Evolutionary conservation across 2,113 vertebrate species (phyloP).

Genomic region (Grammomys surdaster): DNA sequence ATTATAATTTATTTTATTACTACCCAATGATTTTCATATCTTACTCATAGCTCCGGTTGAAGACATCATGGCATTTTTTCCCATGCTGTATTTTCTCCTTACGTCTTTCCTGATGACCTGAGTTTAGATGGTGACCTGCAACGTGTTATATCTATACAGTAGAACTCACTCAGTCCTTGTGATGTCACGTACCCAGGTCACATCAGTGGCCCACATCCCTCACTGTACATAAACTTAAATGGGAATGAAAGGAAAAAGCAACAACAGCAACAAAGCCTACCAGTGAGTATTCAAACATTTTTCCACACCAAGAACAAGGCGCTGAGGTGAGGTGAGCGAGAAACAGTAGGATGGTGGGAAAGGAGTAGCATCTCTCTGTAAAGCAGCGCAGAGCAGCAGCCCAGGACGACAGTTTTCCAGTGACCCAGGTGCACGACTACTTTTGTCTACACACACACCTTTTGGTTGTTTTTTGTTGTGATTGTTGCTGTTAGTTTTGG

Average conservation of each 20-base stretch:
- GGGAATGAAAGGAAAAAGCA: not conserved
- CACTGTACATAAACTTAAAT: not conserved
- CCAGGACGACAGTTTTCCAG: not conserved
- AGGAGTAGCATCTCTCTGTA: not conserved
- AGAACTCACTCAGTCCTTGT: not conserved
- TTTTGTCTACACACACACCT: not conserved
- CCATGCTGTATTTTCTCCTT: not conserved
- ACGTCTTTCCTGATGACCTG: not conserved
- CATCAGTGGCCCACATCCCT: not conserved
- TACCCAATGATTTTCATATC: not conserved
- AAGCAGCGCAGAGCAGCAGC: not conserved
- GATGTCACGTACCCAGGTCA: not conserved
- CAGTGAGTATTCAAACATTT: not conserved
- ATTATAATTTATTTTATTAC: slow-evolving; percentile 7
- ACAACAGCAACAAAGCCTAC: not conserved
- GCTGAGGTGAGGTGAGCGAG: not conserved
- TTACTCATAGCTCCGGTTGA: not conserved
- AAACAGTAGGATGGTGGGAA: not conserved
- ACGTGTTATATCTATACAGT: not conserved
- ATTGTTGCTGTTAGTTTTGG: not conserved
- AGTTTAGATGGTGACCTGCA: slow-evolving; percentile 5
- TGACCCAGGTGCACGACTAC: not conserved
- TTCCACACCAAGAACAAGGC: not conserved
- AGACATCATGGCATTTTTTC: not conserved
- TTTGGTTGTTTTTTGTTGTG: not conserved